Evolutionary conservation across 2,797 vertebrate species (phyloP).

Genomic region (Morus bassanus): DNA sequence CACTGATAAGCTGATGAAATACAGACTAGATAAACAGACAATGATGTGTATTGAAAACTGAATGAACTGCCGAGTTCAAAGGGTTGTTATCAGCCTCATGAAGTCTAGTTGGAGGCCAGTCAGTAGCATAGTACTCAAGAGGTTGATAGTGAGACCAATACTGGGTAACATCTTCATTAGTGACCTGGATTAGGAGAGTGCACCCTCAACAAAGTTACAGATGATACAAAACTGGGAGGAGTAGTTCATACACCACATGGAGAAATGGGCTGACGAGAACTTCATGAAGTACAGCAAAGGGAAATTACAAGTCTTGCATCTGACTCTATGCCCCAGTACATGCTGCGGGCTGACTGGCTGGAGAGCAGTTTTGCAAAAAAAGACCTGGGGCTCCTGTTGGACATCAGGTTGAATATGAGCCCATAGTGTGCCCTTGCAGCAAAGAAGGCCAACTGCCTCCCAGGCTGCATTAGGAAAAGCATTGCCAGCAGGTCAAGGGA

Average conservation of each 20-base stretch:
- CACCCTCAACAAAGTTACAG: background rate
- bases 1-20: background rate
- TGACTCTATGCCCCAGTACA: background rate
- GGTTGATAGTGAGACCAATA: background rate
- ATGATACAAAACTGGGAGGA: background rate
- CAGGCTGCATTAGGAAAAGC: background rate
- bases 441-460: background rate
- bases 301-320: background rate
- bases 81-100: background rate
- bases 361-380: background rate
- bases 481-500: background rate
- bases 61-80: background rate
- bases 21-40: background rate
- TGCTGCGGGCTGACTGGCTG: background rate
- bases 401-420: background rate
- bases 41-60: background rate
- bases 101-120: background rate
- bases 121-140: background rate
- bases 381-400: background rate
- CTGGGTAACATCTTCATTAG: background rate
- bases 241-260: background rate
- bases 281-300: background rate
- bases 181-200: background rate
- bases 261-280: background rate
- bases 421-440: background rate